phyloP scores from a whole-genome alignment of 2,888 invertebrate genomes.

The Flexamia atlantica region DNA sequence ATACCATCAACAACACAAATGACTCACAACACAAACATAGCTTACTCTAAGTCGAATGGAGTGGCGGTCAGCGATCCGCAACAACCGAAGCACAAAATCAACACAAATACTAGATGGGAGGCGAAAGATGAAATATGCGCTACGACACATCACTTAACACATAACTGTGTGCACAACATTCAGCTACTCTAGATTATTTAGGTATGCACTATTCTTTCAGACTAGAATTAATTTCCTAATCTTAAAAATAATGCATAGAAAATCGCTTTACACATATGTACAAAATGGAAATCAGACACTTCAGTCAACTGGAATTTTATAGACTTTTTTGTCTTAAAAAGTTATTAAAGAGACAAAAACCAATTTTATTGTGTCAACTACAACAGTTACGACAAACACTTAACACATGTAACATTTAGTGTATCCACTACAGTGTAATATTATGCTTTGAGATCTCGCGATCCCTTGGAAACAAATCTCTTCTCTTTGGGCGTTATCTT shows the following conservation, averaged over 20 bases:
- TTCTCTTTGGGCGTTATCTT: constrained; percentile 53
- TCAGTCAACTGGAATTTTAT: constrained; percentile 49
- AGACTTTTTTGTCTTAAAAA: constrained; percentile 56
- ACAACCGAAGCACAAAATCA: constrained; percentile 31
- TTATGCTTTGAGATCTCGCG: constrained; percentile 53
- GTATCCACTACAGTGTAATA: constrained; percentile 54
- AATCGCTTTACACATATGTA: background rate
- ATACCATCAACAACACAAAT: background rate
- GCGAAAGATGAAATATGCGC: constrained; percentile 13
- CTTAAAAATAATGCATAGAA: constrained; percentile 58
- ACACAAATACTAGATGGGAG: constrained; percentile 25
- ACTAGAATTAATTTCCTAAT: constrained; percentile 57
- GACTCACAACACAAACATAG: constrained; percentile 24
- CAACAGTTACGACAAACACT: constrained; percentile 49
- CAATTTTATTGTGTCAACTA: constrained; percentile 50
- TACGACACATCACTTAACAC: constrained; percentile 25
- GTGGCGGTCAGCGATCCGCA: background rate
- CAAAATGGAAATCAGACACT: constrained; percentile 35
- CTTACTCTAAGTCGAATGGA: background rate
- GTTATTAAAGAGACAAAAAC: constrained; percentile 52
- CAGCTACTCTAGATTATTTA: constrained; percentile 34
- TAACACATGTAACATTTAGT: constrained; percentile 50
- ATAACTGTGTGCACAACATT: constrained; percentile 46
- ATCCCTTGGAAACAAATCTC: constrained; percentile 47
- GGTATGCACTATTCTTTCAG: constrained; percentile 50